Base-by-base conservation (phyloP, 1,140 invertebrate genomes). In the Dreissena polymorpha region DNA sequence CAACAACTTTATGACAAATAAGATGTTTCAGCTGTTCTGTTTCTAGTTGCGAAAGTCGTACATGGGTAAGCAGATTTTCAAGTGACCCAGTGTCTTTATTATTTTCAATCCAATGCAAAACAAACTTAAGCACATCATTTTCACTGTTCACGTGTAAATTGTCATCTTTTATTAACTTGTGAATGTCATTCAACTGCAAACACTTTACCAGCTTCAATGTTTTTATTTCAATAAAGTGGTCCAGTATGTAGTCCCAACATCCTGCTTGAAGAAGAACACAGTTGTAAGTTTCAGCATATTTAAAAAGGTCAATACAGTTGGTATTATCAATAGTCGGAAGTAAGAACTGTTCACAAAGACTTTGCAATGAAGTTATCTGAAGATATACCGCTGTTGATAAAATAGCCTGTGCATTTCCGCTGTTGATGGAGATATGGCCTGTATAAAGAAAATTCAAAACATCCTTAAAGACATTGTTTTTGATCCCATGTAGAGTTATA, bases 231-330 rank as follows among this genome's bases (percentile, higher is more conserved):
- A 51, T 71, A 65, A 85, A 85, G 51, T 84, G 60, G 12, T 80
- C 77, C 1, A 85, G 12, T 16, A 86, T 69, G 50, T 51, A 78
- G 18, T 25, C n/a, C 53, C 73, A 82, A 13, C 77, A 64, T 53
- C 55, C 75, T 27, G 50, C 10, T 55, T 57, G 51, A 8, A 86
- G 63, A 3, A 63, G 39, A 12, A 68, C 25, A 50, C 86, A 86
- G 57, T 67, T 67, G 27, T 73, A 84, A 25, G 39, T 50, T 12
- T 10, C 23, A 0, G 49, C 83, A 0, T 82, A 16, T 60, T 82
- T 83, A 83, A 83, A 86, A 55, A 86, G 60, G 23, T 78, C 86
- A 65, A 86, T 25, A 57, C 86, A 86, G 71, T 86, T 85, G 7
- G 21, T 64, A 21, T 23, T 18, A 49, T 78, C 73, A 13, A 85